Evolutionary conservation across 2,797 vertebrate genomes (phyloP).

Genomic region (Rhincodon typus): DNA sequence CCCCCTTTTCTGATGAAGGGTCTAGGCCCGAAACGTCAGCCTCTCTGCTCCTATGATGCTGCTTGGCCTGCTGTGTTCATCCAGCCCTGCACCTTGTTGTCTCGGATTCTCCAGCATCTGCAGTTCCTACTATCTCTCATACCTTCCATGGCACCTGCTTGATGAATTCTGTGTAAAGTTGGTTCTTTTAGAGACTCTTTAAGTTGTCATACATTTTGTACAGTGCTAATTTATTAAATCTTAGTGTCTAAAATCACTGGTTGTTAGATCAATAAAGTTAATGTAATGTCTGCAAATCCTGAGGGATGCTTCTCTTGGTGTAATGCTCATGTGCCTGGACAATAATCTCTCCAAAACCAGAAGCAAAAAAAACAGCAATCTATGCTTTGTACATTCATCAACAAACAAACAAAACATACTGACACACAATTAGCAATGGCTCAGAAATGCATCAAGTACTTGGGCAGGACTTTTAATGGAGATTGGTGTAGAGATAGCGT

Average conservation of each 20-base stretch:
- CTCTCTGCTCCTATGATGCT: too few relatives aligned
- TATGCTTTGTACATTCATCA: background rate
- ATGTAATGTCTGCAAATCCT: background rate
- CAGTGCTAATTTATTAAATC: background rate
- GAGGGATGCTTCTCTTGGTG: background rate
- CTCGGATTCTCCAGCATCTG: too few relatives aligned
- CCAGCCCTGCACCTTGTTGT: too few relatives aligned
- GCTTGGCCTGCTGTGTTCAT: too few relatives aligned
- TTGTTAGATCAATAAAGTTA: slow-evolving; percentile 11
- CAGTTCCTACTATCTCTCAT: background rate
- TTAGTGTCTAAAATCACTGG: background rate
- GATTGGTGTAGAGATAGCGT: too few relatives aligned
- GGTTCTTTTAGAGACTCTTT: background rate
- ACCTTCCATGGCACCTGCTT: background rate
- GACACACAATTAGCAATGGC: background rate
- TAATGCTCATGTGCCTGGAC: background rate
- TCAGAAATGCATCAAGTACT: background rate
- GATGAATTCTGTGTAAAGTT: background rate
- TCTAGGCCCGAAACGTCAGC: too few relatives aligned
- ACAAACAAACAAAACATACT: background rate
- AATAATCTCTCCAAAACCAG: background rate
- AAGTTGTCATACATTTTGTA: background rate
- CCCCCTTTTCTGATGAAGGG: too few relatives aligned
- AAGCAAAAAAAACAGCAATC: background rate
- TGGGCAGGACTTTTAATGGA: too few relatives aligned